Evolutionary conservation across 2,888 invertebrate species (phyloP), one percentile per base, ranked within the genome.

Genomic region (Meteorus cinctellus): DNA sequence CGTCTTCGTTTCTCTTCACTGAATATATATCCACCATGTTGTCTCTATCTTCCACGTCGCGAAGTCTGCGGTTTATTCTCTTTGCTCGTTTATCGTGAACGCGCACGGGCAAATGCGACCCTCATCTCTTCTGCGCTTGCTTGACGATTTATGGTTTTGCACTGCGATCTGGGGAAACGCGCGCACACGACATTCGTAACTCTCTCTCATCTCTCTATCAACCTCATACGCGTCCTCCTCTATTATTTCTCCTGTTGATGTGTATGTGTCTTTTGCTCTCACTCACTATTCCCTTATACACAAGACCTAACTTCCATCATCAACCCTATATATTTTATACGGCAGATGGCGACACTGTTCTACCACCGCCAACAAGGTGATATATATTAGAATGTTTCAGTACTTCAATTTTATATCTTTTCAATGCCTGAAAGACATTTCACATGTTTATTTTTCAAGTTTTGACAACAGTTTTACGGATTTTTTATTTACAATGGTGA

Each of bases 341-440:
- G 77, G 73, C 82, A 82, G 83, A 84, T 84, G 82, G 83, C 83
- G 81, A 81, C 82, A 82, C 80, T 8, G n/a, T 24, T 5, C 55
- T 55, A 8, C 6, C 19, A 8, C 6, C 19, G 55, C 3, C 6
- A 55, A 55, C 55, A 55, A 55, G 4, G 8, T 55, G 55, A 19
- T 55, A 55, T 24, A 48, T 19, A 55, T 48, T 19, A 55, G n/a
- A 19, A 55, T 19, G 8, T 19, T 19, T 8, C 8, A 24, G 8
- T 41, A 41, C 41, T 12, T 2, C 41, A 41, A 41, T 41, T 41
- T 41, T 41, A 41, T 12, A 12, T 12, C 8, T 41, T 41, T 12
- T 12, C 41, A 41, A 41, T 12, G 1, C 6, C 12, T 41, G 8
- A 8, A 10, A 41, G 12, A 41, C 12, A 34, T 24, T 2, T 41